Conservation (phyloP, 2,888 invertebrate genomes). For the Drosophila pegasa region DNA sequence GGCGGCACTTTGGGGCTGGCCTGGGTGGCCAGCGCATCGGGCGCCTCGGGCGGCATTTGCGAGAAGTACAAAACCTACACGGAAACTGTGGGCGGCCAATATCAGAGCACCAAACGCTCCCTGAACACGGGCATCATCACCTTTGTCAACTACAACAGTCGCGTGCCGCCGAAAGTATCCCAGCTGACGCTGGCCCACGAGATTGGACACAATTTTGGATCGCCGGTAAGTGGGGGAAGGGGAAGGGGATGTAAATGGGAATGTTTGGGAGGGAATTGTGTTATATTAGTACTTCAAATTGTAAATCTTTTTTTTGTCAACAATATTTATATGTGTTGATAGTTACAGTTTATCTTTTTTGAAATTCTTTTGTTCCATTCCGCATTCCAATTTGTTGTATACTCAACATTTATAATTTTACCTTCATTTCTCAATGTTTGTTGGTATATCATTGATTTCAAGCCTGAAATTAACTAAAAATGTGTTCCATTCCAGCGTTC, state of each 20-base stretch:
- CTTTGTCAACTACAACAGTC: slow-evolving; percentile 98
- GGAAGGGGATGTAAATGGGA: too few species aligned
- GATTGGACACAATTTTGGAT: slow-evolving; percentile 99
- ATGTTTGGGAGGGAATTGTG: too few species aligned
- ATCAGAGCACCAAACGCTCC: slow-evolving; percentile 96
- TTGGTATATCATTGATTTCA: too few species aligned
- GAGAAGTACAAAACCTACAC: slow-evolving; percentile 99
- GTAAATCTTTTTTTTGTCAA: background rate
- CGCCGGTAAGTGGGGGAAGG: slow-evolving; percentile 89
- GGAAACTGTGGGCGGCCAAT: slow-evolving; percentile 97
- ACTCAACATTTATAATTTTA: background rate
- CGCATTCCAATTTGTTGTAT: background rate
- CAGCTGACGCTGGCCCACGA: slow-evolving; percentile 99
- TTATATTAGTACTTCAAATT: background rate
- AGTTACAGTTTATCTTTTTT: too few species aligned
- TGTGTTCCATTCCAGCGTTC: background rate
- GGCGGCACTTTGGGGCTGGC: slow-evolving; percentile 99
- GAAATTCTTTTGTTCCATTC: background rate
- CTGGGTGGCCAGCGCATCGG: slow-evolving; percentile 99
- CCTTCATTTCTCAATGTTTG: background rate
- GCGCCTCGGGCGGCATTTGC: slow-evolving; percentile 99
- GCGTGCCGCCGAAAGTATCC: slow-evolving; percentile 98
- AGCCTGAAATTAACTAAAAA: background rate
- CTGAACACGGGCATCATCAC: slow-evolving; percentile 99
- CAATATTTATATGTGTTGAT: background rate